Conservation (phyloP, 2,888 invertebrate species). For the Prosopocoilus inquinatus region DNA sequence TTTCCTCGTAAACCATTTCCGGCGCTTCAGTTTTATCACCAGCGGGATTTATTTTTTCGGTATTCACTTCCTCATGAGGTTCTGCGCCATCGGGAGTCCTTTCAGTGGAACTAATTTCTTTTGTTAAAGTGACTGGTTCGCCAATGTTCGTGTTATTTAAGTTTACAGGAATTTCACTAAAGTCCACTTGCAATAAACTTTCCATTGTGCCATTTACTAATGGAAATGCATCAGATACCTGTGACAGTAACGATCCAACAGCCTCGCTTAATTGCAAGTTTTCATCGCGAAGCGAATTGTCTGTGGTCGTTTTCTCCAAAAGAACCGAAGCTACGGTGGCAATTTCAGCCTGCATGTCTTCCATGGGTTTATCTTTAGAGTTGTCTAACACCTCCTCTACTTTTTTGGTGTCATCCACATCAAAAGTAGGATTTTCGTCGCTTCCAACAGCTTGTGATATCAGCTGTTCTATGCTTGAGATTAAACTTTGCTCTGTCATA, state of each 20-base stretch:
- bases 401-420: slow-evolving; percentile 26
- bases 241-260: slow-evolving; percentile 38
- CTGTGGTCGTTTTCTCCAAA: slow-evolving; percentile 20
- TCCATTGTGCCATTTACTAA: no score
- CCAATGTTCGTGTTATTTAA: background rate
- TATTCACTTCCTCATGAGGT: background rate
- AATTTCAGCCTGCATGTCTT: slow-evolving; percentile 30
- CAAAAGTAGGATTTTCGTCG: slow-evolving; percentile 29
- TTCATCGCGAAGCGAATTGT: slow-evolving; percentile 9
- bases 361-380: slow-evolving; percentile 31
- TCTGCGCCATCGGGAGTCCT: background rate
- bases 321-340: slow-evolving; percentile 33
- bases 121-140: background rate
- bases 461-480: slow-evolving; percentile 43
- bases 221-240: slow-evolving; percentile 25
- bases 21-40: slow-evolving; percentile 9
- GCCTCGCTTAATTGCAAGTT: slow-evolving; percentile 30
- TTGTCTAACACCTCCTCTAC: slow-evolving; percentile 32
- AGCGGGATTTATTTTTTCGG: background rate
- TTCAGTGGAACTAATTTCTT: no score
- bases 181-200: no score
- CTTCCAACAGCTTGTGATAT: slow-evolving; percentile 39
- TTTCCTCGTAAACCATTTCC: background rate
- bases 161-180: no score
- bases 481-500: slow-evolving; percentile 30